Conservation (phyloP, 2,113 vertebrate genomes). For the Tinamus guttatus region DNA sequence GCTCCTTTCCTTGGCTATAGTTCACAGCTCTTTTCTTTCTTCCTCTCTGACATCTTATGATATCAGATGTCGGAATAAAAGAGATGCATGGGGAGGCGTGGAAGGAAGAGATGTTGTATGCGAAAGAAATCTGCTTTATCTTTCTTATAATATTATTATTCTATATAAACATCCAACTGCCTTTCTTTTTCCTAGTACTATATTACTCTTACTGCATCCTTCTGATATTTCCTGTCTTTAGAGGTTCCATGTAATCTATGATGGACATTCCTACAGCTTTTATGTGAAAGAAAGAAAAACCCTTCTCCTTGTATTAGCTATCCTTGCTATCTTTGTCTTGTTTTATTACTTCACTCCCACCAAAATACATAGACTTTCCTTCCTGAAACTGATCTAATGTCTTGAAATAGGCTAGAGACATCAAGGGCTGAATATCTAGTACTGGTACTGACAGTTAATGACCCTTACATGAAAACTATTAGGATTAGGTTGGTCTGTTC, state of each 20-base stretch:
- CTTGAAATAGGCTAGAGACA: neutral
- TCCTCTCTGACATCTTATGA: neutral
- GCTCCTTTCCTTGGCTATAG: rapidly evolving
- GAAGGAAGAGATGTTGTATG: rapidly evolving
- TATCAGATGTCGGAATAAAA: neutral
- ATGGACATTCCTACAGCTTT: neutral
- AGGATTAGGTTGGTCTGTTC: neutral
- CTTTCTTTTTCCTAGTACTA: neutral
- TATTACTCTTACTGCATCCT: neutral
- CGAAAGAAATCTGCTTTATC: rapidly evolving
- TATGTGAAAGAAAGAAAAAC: neutral
- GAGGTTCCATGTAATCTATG: neutral
- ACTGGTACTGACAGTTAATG: neutral
- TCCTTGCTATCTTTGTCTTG: neutral
- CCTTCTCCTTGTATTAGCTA: neutral
- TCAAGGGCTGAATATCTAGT: neutral
- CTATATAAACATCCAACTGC: neutral
- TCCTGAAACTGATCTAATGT: neutral
- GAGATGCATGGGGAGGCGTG: rapidly evolving
- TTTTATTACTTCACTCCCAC: neutral
- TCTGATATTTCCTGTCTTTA: neutral
- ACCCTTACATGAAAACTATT: neutral
- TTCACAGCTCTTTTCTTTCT: neutral
- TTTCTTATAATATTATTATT: neutral
- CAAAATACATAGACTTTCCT: neutral